Evolutionary conservation across 1,140 invertebrate species (phyloP).

Genomic region (Sycobia sp.): DNA sequence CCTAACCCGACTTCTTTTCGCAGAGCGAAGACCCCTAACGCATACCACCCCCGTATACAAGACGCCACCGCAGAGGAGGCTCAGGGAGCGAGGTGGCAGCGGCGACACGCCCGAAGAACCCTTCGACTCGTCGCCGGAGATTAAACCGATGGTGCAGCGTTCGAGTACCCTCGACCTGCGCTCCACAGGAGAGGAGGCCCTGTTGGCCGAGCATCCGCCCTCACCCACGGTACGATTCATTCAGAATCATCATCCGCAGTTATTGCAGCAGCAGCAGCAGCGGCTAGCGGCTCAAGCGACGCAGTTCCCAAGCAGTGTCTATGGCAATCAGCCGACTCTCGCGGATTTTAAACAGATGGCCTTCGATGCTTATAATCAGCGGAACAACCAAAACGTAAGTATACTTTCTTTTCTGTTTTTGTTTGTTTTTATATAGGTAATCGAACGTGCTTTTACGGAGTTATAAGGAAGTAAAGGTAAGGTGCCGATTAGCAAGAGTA

Average conservation of each 20-base stretch:
- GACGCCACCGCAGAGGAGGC: constrained; percentile 63
- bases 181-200: neutral
- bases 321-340: constrained; percentile 50
- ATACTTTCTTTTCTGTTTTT: too few relatives aligned
- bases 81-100: constrained; percentile 50
- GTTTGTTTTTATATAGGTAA: neutral
- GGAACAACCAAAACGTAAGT: constrained; percentile 55
- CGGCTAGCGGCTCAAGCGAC: neutral
- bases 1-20: constrained; percentile 23
- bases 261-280: constrained; percentile 1
- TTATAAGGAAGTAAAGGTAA: too few relatives aligned
- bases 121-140: constrained; percentile 44
- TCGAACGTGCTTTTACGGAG: too few relatives aligned
- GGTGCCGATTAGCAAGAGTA: too few relatives aligned
- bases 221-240: constrained; percentile 45
- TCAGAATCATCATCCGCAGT: constrained; percentile 46
- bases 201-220: constrained; percentile 43
- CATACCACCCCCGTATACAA: constrained; percentile 66
- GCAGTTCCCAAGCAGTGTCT: constrained; percentile 14
- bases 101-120: constrained; percentile 34
- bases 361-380: constrained; percentile 56
- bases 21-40: constrained; percentile 63
- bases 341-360: constrained; percentile 57
- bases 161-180: constrained; percentile 16
- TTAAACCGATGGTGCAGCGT: constrained; percentile 49